Conservation (phyloP, 2,113 vertebrate genomes). For the Phocoena sinus region DNA sequence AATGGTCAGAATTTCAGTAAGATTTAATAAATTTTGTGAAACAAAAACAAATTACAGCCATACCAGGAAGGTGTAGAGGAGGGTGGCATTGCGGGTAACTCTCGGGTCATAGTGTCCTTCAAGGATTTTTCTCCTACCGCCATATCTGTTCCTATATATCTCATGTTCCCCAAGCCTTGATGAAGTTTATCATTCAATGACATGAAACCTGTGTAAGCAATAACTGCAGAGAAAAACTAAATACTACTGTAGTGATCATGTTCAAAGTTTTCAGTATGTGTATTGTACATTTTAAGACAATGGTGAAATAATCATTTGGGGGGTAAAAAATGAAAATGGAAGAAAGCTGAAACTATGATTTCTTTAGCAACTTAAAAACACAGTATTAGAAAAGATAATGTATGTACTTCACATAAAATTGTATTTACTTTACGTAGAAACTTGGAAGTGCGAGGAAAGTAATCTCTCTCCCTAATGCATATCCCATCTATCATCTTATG, state of each 20-base stretch:
- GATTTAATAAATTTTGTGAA: not conserved
- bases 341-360: not conserved
- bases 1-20: not conserved
- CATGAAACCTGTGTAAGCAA: not conserved
- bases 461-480: not conserved
- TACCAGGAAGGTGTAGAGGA: not conserved
- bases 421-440: not conserved
- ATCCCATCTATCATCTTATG: not conserved
- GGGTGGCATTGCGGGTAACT: not conserved
- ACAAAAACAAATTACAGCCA: not conserved
- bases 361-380: not conserved
- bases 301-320: not conserved
- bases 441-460: not conserved
- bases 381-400: not conserved
- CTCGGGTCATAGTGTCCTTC: not conserved
- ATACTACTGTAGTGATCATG: not conserved
- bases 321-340: not conserved
- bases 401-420: not conserved
- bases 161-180: not conserved
- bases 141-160: not conserved
- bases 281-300: not conserved
- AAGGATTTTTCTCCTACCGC: not conserved
- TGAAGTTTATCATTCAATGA: not conserved
- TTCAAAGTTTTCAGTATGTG: not conserved
- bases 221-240: not conserved